These are phyloP conservation scores for Leptodactylus fuscus DNA, from an alignment of 2,113 vertebrate genomes.

Conservation along the genomic window DNA sequence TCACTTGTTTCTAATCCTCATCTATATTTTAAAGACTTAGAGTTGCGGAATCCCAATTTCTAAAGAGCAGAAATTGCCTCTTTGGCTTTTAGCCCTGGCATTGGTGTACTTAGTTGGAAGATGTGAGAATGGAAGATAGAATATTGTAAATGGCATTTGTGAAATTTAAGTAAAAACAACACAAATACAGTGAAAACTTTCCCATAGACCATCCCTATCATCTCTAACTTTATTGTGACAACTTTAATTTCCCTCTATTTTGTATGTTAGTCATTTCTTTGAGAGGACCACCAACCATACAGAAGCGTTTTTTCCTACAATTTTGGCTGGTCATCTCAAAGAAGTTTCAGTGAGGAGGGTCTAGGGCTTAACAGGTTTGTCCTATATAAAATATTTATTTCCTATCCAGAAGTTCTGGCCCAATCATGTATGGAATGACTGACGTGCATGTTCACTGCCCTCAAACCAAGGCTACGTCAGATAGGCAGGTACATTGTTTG, in stretches of 20 bases:
- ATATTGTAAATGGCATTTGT: not conserved
- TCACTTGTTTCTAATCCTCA: constrained; percentile 1
- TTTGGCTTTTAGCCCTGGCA: not conserved
- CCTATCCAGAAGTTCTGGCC: too few species aligned
- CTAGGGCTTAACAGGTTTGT: too few species aligned
- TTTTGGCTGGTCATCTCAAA: too few species aligned
- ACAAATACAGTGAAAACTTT: not conserved
- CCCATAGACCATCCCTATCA: not conserved
- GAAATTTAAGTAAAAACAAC: not conserved
- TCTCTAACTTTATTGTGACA: not conserved
- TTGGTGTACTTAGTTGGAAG: not conserved
- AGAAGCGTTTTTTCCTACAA: too few species aligned
- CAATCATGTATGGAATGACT: too few species aligned
- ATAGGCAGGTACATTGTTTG: too few species aligned
- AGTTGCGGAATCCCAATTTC: not conserved
- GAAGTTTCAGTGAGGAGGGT: too few species aligned
- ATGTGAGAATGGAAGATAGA: not conserved
- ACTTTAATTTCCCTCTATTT: not conserved
- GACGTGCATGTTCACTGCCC: too few species aligned
- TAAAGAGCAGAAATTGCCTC: not conserved
- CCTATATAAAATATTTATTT: too few species aligned
- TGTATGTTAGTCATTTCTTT: not conserved
- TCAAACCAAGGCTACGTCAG: too few species aligned
- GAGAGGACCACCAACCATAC: not conserved
- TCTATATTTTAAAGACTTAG: not conserved